Base-by-base conservation (phyloP, 2,888 invertebrate species). In the Trachelus stipa region DNA sequence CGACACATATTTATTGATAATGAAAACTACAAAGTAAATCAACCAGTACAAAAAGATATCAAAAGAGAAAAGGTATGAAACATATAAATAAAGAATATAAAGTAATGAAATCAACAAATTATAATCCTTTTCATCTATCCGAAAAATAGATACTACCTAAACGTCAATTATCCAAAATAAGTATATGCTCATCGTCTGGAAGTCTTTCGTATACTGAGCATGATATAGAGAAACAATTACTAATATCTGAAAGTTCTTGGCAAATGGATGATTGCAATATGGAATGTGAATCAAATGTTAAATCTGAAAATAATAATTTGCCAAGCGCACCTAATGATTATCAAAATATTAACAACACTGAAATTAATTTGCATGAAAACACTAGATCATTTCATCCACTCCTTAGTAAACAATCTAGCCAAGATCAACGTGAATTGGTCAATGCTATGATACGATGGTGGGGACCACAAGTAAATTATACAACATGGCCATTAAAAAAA, bases 161-260 rank as follows among this genome's bases (percentile, higher is more conserved):
- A 71, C 73, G 73, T 73, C 73, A 76, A 68, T 73, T 76, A 30
- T 76, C 76, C 23, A 76, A 76, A 73, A 73, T 76, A 73, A 76
- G 76, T 71, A 35, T 76, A 68, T 76, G 76, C 34, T 56, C 56
- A 31, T 76, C 56, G 12, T 76, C 73, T 34, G 76, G 40, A 76
- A 76, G 76, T 15, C 40, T 76, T 31, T 69, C 40, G 4, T 30
- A 68, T 68, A 73, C 56, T 23, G 40, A 40, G 23, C 23, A 15
- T 4, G 40, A 40, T 23, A 4, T 40, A 4, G 40, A 40, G 23
- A 40, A 40, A 40, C 40, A 40, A 6, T 40, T 40, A 40, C 6
- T 40, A 40, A 40, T 15, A 23, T 40, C 40, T 40, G 40, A 40
- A 40, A 40, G 2, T 23, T 40, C 40, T 40, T 40, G 40, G 40